Evolutionary conservation across 2,113 vertebrate species (phyloP).

Genomic region (Lepus americanus): DNA sequence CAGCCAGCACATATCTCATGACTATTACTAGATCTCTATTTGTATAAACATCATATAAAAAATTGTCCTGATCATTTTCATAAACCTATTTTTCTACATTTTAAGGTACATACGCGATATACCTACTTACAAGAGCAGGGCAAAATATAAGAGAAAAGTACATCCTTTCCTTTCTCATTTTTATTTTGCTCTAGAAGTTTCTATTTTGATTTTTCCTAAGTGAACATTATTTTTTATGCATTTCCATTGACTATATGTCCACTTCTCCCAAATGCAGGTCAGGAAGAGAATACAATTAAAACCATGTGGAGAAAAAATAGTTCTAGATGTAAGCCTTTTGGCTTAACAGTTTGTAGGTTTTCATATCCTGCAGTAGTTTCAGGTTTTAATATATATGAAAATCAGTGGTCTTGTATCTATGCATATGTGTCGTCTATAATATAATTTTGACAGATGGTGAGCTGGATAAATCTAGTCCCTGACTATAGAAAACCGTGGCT

Average conservation of each 20-base stretch:
- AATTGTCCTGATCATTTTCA: not conserved
- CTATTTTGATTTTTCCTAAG: conserved; percentile 27
- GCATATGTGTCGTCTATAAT: conserved; percentile 93
- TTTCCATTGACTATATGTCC: not conserved
- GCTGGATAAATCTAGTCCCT: conserved; percentile 89
- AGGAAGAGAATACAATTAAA: conserved; percentile 84
- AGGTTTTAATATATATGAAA: conserved; percentile 99
- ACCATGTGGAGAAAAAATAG: conserved; percentile 79
- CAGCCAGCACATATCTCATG: not conserved
- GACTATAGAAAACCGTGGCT: conserved; percentile 89
- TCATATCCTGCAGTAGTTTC: conserved; percentile 92
- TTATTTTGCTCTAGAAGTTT: not conserved
- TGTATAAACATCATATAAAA: conserved; percentile 36
- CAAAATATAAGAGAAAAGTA: accelerated
- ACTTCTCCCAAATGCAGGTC: accelerated
- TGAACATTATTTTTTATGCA: not conserved
- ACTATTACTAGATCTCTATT: not conserved
- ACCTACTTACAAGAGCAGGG: not conserved
- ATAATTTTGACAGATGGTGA: conserved; percentile 92
- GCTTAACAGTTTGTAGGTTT: conserved; percentile 89
- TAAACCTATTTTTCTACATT: not conserved
- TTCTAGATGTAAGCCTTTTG: conserved; percentile 90
- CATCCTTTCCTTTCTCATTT: accelerated
- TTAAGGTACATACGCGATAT: not conserved
- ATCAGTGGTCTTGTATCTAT: conserved; percentile 94